Base-by-base conservation (phyloP, 2,113 vertebrate genomes). In the Dromiciops gliroides region DNA sequence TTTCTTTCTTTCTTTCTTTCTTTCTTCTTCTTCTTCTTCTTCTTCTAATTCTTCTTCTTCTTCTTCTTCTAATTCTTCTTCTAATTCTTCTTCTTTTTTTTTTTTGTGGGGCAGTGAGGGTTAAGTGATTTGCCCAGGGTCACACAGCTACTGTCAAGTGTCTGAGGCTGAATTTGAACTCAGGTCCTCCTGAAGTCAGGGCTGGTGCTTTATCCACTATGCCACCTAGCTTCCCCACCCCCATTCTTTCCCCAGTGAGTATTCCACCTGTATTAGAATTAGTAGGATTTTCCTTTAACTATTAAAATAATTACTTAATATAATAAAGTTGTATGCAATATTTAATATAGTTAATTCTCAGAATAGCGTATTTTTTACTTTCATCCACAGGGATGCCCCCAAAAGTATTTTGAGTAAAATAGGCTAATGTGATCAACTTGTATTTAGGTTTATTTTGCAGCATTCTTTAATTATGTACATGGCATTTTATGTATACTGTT, bases 401-500 rank as follows among this genome's bases (percentile, higher is more conserved):
- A 96, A 96, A 89, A 90, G 37, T 67, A 90, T 48, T 94, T 94
- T 95, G 92, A 89, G 9, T 92, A 93, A 97, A 96, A 26, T 94
- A 90, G 91, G 48, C 47, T 93, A 94, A 52, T 89, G 28, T 47
- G 47, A 9, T 92, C 88, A 53, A 90, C 92, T 19, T 67, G 44
- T 89, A n/a, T 94, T 96, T 95, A 97, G n/a, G 48, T 93, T 95
- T 91, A 95, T 19, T 93, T 95, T 95, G 93, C 0, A 94, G 4
- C 88, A 89, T 95, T 28, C 12, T 90, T 31, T 92, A 90, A 96
- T 94, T 92, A 95, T 90, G 51, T 48, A 94, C 3, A 56, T 48
- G 53, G 94, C 9, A 47, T 90, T 92, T 75, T 89, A 22, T 11
- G 37, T 0, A 67, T 94, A 96, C 89, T 49, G 31, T 89, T 51